phyloP scores from a whole-genome alignment of 2,797 vertebrate species.

The Florisuga fusca region DNA sequence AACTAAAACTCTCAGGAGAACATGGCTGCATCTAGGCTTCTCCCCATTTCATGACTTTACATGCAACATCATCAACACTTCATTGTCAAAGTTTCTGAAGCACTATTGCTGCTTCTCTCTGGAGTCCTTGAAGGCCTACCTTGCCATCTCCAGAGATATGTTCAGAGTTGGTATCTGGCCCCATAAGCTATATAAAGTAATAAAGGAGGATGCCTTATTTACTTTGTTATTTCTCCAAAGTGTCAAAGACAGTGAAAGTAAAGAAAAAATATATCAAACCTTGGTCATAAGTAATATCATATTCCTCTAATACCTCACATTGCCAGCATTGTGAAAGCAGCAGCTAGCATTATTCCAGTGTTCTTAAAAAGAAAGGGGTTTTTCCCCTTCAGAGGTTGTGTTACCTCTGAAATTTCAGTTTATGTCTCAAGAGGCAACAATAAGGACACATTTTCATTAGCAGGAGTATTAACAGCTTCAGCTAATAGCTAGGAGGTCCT shows the following conservation, averaged over 20 bases:
- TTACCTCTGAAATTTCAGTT: background rate
- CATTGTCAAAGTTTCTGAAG: background rate
- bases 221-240: background rate
- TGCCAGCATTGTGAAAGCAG: background rate
- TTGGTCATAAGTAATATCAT: background rate
- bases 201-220: background rate
- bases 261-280: background rate
- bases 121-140: background rate
- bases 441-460: background rate
- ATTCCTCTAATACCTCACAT: background rate
- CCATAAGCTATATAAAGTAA: background rate
- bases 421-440: background rate
- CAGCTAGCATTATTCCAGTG: background rate
- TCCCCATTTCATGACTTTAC: background rate
- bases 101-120: background rate
- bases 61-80: background rate
- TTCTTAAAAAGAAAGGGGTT: background rate
- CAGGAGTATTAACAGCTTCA: background rate
- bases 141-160: background rate
- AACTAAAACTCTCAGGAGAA: background rate
- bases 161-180: background rate
- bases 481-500: background rate
- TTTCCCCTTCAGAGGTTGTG: background rate
- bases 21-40: background rate
- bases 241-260: background rate